Evolutionary conservation across 2,113 vertebrate species (phyloP).

Genomic region (Tenebrosternarchus preto): DNA sequence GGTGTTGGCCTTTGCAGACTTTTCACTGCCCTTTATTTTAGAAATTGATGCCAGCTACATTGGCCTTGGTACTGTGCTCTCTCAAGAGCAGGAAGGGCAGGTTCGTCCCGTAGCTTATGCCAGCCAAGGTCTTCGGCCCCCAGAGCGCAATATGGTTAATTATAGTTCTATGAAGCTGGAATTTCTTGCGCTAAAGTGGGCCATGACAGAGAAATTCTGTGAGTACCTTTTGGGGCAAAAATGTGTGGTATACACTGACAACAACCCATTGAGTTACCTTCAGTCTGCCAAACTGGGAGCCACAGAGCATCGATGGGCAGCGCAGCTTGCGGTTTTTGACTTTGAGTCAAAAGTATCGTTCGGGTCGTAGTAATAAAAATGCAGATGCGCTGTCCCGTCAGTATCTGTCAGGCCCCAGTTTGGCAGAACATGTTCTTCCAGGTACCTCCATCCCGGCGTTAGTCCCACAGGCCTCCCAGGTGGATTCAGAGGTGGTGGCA

Average conservation of each 20-base stretch:
- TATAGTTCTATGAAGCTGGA: slow-evolving; percentile 35
- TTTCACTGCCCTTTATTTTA: not conserved
- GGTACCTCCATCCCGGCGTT: too few relatives aligned
- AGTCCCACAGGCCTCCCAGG: too few relatives aligned
- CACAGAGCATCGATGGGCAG: slow-evolving; percentile 21
- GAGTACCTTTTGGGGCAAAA: slow-evolving; percentile 21
- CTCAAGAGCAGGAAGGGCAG: not conserved
- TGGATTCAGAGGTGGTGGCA: too few relatives aligned
- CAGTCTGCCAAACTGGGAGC: slow-evolving; percentile 22
- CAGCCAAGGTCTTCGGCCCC: not conserved
- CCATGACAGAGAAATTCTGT: slow-evolving; percentile 28
- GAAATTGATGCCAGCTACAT: not conserved
- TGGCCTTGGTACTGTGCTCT: not conserved
- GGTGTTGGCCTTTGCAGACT: not conserved
- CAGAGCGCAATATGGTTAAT: slow-evolving; percentile 24
- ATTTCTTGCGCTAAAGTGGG: slow-evolving; percentile 19
- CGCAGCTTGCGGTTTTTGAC: slow-evolving; percentile 32
- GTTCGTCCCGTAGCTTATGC: not conserved
- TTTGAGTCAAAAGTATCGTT: slow-evolving; percentile 24
- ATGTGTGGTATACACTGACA: slow-evolving; percentile 20
- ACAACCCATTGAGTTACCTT: slow-evolving; percentile 14
- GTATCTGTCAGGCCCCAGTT: not conserved
- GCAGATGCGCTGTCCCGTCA: slow-evolving; percentile 4
- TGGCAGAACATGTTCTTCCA: not conserved
- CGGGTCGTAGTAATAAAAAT: too few relatives aligned